Base-by-base conservation (phyloP, 2,888 invertebrate genomes). In the Dugesia japonica region DNA sequence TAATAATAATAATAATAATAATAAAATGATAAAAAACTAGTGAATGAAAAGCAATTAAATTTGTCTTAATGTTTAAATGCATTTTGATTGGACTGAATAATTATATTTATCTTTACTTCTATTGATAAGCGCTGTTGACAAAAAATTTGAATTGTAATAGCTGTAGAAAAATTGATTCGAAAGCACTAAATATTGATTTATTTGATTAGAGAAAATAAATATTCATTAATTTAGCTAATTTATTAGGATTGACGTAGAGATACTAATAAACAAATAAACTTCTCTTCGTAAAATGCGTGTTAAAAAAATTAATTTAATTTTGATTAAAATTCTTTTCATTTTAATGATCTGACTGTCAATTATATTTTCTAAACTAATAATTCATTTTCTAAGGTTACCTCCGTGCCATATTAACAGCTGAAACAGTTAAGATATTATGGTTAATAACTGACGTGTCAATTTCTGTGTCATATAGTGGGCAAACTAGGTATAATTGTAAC, bases 261-360 rank as follows among this genome's bases (percentile, higher is more conserved):
- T 56, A 56, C 56, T 56, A 56, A 56, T 56, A 56, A 56, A 56
- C 17, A 20, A 56, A 56, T 56, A 56, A 56, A 56, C 56, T 56
- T 56, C 4, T 56, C 56, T 56, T 20, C 17, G 23, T 4, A 56
- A 13, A 56, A 56, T 56, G 56, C 56, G 56, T 56, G 56, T 56
- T 56, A 56, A 56, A 56, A n/a, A 56, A 56, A 56, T 56, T 56
- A 56, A 56, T 56, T 56, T 56, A 56, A 56, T 56, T 56, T 56
- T 56, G 56, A 56, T 56, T 56, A 56, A 56, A 56, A 56, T 56
- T 56, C 56, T 56, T 56, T n/a, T n/a, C n/a, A 56, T n/a, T 56
- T 56, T 56, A 56, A 56, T 56, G 56, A n/a, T 56, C 23, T 56
- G 56, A 56, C 56, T 56, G 56, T 56, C 56, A 56, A 56, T 56